Base-by-base conservation (phyloP, 2,888 invertebrate genomes). In the Sympetrum striolatum region DNA sequence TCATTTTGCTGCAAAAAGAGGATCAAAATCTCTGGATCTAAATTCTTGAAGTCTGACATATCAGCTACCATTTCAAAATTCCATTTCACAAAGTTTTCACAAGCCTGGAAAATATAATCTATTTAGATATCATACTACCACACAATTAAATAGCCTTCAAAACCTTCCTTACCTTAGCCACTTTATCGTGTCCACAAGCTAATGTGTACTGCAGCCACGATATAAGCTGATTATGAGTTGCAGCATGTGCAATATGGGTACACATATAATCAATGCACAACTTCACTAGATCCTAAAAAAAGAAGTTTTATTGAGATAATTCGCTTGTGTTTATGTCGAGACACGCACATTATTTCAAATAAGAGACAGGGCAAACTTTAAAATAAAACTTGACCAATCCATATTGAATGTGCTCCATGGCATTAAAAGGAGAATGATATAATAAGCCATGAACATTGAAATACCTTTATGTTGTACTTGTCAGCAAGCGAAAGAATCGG, bases 201-300 rank as follows among this genome's bases (percentile, higher is more conserved):
- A 97, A 95, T 0, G 98, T 97, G 93, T 98, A 98, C 93, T 98
- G 98, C 93, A 98, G 95, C 98, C 99, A 99, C 0, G 97, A 96
- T 53, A 98, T 96, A 37, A 98, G 94, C 91, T 97, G 97, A 25
- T 97, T 97, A 91, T 97, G 96, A 90, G 95, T 96, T 0, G 97
- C 97, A 8, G 98, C 98, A 92, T 97, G 96, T 2, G 98, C 97
- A 90, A 98, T 96, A 93, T 98, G 97, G 92, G 96, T 95, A 90
- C 96, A 96, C 98, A 99, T 98, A 94, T 98, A 99, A 91, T 96
- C 95, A 53, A 98, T 95, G 93, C 98, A 98, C 18, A 98, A 94
- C 12, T 95, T 94, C 91, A 97, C 97, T 92, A 99, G 95, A 94
- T 98, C 98, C 96, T 97, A 93, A 31, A 91, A 93, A 91, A 90